A percentile compares a stretch with the other conserved stretches of the same genome.
phyloP scores from a whole-genome alignment of 2,797 vertebrate genomes.

The Nothura maculosa region DNA sequence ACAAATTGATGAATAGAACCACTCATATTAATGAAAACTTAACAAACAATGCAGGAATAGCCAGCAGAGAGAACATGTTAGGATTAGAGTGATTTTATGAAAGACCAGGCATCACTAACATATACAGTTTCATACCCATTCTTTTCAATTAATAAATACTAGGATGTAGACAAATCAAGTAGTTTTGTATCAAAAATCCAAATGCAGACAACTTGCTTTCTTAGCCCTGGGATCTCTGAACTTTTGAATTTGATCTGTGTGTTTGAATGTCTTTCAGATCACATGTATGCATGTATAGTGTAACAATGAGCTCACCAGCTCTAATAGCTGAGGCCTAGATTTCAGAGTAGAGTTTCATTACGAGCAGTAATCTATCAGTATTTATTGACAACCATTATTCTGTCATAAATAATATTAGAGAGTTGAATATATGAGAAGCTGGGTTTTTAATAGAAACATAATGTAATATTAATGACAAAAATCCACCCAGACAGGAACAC shows the following conservation, averaged over 20 bases:
- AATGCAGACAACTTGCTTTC: not conserved
- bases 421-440: not conserved
- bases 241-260: not conserved
- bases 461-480: not conserved
- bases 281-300: fast-evolving
- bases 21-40: not conserved
- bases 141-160: not conserved
- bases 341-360: fast-evolving
- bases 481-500: not conserved
- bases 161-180: not conserved
- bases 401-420: not conserved
- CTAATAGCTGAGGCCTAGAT: not conserved
- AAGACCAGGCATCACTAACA: not conserved
- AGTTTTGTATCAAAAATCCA: not conserved
- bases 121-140: not conserved
- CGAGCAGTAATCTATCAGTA: not conserved
- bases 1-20: not conserved
- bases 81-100: not conserved
- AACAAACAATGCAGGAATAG: not conserved
- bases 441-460: not conserved
- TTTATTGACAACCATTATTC: not conserved
- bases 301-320: not conserved
- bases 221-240: not conserved
- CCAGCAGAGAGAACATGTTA: not conserved
- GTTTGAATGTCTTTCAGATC: not conserved